phyloP scores from a whole-genome alignment of 2,113 vertebrate genomes.

The Ciconia stormi region DNA sequence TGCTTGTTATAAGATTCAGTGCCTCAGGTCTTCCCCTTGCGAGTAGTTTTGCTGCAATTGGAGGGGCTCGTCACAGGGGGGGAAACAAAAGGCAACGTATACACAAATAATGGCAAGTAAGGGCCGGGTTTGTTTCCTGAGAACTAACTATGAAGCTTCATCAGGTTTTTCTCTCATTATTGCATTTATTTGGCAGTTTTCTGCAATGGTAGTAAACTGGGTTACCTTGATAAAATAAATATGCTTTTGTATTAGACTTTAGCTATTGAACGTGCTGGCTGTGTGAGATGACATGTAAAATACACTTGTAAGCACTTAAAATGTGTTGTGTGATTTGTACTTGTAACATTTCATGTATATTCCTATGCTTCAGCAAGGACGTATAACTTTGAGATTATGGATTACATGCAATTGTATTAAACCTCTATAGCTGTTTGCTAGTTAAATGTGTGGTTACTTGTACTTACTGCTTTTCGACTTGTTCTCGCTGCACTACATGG shows the following conservation, averaged over 20 bases:
- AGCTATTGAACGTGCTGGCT: background rate
- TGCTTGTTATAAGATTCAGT: background rate
- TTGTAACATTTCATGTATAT: background rate
- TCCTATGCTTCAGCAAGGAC: background rate
- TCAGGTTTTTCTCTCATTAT: background rate
- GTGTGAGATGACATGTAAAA: background rate
- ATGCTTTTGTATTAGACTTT: background rate
- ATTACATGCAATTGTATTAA: background rate
- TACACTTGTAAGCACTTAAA: background rate
- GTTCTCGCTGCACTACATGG: background rate
- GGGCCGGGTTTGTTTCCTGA: background rate
- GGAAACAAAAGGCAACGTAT: background rate
- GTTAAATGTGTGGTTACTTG: slow-evolving; percentile 21
- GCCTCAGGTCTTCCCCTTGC: background rate
- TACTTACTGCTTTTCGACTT: background rate
- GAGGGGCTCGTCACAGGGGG: fast-evolving
- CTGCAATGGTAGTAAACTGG: background rate
- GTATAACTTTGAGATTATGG: background rate
- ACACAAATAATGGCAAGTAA: background rate
- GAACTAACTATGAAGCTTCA: background rate
- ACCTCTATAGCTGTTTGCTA: background rate
- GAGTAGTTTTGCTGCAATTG: background rate
- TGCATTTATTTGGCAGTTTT: background rate
- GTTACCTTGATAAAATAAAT: background rate
- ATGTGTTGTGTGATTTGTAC: background rate